Evolutionary conservation across 2,113 vertebrate genomes (phyloP).

Genomic region (Balaeniceps rex): DNA sequence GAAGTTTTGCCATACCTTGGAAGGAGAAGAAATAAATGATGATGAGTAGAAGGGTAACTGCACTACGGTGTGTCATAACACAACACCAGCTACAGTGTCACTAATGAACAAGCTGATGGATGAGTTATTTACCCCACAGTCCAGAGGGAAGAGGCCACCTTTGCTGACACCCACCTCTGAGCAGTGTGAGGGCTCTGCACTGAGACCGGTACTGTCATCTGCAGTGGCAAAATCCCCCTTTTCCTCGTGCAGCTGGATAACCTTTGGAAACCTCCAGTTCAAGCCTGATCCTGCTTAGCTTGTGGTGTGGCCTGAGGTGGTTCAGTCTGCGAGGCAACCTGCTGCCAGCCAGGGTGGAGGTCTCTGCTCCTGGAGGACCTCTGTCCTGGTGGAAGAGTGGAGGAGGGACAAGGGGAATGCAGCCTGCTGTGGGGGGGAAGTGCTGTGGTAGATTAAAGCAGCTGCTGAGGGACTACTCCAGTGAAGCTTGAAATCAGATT

Average conservation of each 20-base stretch:
- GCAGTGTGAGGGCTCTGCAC: neutral
- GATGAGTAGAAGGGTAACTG: constrained; percentile 8
- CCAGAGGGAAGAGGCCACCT: neutral
- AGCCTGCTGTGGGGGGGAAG: neutral
- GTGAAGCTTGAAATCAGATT: constrained; percentile 58
- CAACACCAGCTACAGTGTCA: neutral
- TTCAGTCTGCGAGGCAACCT: neutral
- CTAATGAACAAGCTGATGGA: constrained; percentile 29
- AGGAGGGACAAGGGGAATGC: neutral
- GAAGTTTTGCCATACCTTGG: neutral
- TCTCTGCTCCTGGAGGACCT: neutral
- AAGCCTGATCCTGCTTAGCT: neutral
- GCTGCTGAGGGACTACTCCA: constrained; percentile 42
- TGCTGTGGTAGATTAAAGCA: constrained; percentile 39
- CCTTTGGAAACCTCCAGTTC: neutral
- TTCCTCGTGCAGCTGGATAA: neutral
- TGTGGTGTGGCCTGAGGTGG: neutral
- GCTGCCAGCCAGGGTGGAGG: neutral
- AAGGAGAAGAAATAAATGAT: constrained; percentile 26
- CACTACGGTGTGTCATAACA: neutral
- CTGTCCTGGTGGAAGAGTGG: neutral
- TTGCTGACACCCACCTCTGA: neutral
- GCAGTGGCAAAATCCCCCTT: neutral
- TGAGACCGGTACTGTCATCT: neutral
- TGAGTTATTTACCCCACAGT: neutral